These are phyloP conservation scores for Eptatretus atami DNA, from an alignment of 2,797 vertebrate species.

Conservation along the genomic window DNA sequence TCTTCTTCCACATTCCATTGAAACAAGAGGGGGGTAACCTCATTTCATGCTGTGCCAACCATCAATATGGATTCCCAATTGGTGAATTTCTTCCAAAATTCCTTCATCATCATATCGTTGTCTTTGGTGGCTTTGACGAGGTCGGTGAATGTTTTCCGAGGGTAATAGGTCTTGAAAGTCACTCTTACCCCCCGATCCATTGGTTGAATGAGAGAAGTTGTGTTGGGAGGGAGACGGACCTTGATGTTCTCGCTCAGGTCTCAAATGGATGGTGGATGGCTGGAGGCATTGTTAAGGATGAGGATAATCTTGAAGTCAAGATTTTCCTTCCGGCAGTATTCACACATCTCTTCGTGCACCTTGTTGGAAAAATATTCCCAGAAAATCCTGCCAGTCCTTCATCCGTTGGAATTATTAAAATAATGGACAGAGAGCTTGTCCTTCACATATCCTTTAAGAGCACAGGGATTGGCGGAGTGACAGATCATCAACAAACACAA, in stretches of 20 bases:
- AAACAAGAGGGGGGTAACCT: neutral
- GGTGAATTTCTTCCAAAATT: constrained; percentile 2
- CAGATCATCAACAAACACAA: neutral
- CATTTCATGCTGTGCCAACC: neutral
- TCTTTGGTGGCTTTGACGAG: neutral
- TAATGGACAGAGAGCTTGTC: constrained; percentile 4
- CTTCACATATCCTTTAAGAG: constrained; percentile 7
- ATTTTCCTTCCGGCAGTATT: constrained; percentile 5
- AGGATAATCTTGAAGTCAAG: constrained; percentile 6
- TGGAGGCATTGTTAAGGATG: neutral
- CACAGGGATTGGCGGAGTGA: constrained; percentile 3
- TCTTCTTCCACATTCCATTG: neutral
- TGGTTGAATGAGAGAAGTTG: neutral
- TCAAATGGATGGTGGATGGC: constrained; percentile 1
- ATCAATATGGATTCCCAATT: neutral
- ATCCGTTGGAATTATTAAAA: constrained; percentile 6
- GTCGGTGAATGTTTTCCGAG: neutral
- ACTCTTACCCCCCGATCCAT: constrained; percentile 1
- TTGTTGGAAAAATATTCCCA: neutral
- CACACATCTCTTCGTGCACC: too few species aligned
- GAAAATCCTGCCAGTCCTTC: constrained; percentile 4
- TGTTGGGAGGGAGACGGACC: constrained; percentile 4
- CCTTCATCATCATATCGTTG: constrained; percentile 1
- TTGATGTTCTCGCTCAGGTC: constrained; percentile 4
- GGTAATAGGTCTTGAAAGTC: neutral